Base-by-base conservation (phyloP, 2,797 vertebrate genomes). In the Poliocrania exsul region DNA sequence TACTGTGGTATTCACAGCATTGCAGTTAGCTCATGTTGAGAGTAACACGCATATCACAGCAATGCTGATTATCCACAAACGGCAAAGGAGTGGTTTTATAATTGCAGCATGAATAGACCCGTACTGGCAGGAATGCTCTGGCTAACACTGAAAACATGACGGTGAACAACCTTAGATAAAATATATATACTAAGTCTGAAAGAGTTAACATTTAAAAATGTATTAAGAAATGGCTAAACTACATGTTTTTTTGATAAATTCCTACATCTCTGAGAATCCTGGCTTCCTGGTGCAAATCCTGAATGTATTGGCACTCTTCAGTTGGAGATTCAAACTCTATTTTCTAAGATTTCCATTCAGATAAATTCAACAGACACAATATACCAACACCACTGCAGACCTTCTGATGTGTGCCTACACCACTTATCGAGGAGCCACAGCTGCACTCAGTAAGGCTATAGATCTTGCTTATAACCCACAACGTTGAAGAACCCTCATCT, bases 381-480 rank as follows among this genome's bases (percentile, higher is more conserved):
- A 88, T 65, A 85, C 46, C 90, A 93, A 23, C 85, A 58, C 64
- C 9, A 1, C 66, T 74, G 47, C 61, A 95, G 80, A 78, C 62
- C 77, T 79, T 95, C 85, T 79, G 87, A 92, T 71, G 92, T 93
- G 88, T 71, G 77, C 50, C 82, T 96, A 49, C 69, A 79, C 70
- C 71, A 95, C 93, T 96, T 94, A 92, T 95, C 92, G 88, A 90
- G 72, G 72, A 94, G 78, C 72, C 81, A 85, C 95, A 96, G 96
- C 82, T 93, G 88, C 81, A 92, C 80, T 91, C 91, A 78, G 4
- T 93, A 83, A 54, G 78, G 87, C 94, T 96, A 95, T 53, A 95
- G 91, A 94, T 93, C 93, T 95, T 94, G 88, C 93, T 96, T 95
- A 95, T 93, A 96, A 95, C 91, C 93, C 85, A 80, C 1, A 5